These are phyloP conservation scores for Prochilodus magdalenae DNA, from an alignment of 2,113 vertebrate species.

Conservation along the genomic window DNA sequence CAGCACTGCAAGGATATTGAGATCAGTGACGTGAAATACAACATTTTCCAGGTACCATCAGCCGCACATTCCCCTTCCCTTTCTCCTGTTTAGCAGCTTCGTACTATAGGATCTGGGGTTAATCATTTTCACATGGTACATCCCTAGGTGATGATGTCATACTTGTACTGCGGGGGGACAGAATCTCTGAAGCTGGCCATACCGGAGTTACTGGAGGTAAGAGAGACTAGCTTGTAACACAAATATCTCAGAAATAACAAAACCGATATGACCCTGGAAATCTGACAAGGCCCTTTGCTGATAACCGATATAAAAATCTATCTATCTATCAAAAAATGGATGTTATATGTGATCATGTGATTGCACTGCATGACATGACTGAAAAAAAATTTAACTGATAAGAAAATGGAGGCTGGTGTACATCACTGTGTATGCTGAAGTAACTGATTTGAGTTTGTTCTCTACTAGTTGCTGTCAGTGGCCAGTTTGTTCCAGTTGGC, in stretches of 20 bases:
- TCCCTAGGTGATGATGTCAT: slow-evolving; percentile 95
- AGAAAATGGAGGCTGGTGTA: background rate
- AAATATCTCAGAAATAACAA: background rate
- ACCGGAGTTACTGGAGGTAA: slow-evolving; percentile 89
- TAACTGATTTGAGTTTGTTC: background rate
- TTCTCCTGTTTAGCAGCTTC: background rate
- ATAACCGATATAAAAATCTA: background rate
- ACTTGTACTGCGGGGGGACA: slow-evolving; percentile 92
- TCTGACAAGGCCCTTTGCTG: background rate
- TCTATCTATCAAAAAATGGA: too few species aligned
- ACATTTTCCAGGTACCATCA: slow-evolving; percentile 86
- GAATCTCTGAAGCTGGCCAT: slow-evolving; percentile 89
- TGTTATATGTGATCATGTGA: background rate
- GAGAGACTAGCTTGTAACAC: slow-evolving; percentile 42
- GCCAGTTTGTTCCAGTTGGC: slow-evolving; percentile 91
- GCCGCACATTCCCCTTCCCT: background rate
- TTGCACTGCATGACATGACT: background rate
- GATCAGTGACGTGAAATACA: slow-evolving; percentile 90
- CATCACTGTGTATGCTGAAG: background rate
- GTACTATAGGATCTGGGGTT: background rate
- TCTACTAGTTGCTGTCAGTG: slow-evolving; percentile 85
- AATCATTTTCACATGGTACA: slow-evolving; percentile 20
- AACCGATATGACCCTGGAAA: background rate
- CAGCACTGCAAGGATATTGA: slow-evolving; percentile 83
- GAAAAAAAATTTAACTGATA: background rate